Base-by-base conservation (phyloP, 1,140 invertebrate genomes). In the Trypoxylus dichotomus region DNA sequence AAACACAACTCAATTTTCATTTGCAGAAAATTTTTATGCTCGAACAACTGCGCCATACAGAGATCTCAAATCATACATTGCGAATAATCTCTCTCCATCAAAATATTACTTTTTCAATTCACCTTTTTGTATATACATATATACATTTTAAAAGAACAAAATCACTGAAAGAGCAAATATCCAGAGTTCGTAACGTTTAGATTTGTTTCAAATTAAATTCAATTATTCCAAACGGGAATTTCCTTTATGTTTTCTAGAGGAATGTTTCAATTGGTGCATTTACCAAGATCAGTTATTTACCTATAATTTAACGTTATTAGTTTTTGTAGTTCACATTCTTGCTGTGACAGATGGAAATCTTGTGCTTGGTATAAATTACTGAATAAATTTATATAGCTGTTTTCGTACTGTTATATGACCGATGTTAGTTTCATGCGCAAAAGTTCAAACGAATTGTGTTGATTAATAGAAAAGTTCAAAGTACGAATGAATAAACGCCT, bases 351-450 rank as follows among this genome's bases (percentile, higher is more conserved):
- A 15, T 24, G 60, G 11, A 68, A 6, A 15, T 10, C 11, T 68
- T 25, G 19, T 15, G 10, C 0, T 1, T 24, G n/a, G 7, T 68
- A 68, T 68, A 68, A 68, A 68, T 68, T 68, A 24, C 19, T n/a
- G 15, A 24, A 68, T 68, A 27, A 29, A 25, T 27, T 68, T 27
- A 15, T 68, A 24, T 68, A 24, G 27, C 60, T 68, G 21, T 68
- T 68, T 68, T 24, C 60, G 24, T 25, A 68, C 60, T 24, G 60
- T 68, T 68, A 68, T 29, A 24, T 68, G 60, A 27, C 60, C 60
- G 60, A 54, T 27, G 24, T 24, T 68, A 68, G 27, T 68, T 68
- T 19, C 10, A 68, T 7, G 8, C 24, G 15, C 10, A 27, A 68
- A 68, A 29, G 1, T 13, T 27, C n/a, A 60, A 60, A 24, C 21